These are phyloP conservation scores for Halichoeres trimaculatus DNA, from an alignment of 2,113 vertebrate genomes.

Conservation along the genomic window DNA sequence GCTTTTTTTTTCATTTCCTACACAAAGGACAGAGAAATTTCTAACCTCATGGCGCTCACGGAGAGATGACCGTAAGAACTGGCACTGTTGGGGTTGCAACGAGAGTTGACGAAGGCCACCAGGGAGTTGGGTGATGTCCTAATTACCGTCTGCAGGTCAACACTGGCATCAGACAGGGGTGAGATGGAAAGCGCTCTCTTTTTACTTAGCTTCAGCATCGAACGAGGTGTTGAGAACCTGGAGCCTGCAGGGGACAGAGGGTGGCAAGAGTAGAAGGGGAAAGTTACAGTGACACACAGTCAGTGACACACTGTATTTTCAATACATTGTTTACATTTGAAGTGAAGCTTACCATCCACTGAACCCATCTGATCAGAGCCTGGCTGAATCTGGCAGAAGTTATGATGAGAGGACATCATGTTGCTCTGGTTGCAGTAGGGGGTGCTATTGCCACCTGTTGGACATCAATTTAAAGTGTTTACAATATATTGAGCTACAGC, in stretches of 20 bases:
- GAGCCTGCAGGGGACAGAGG: constrained; percentile 79
- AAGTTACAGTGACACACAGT: not conserved
- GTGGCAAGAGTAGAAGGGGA: not conserved
- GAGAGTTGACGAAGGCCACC: constrained; percentile 95
- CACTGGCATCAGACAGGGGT: constrained; percentile 92
- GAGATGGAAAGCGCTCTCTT: constrained; percentile 97
- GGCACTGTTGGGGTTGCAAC: constrained; percentile 86
- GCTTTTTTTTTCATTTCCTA: not conserved
- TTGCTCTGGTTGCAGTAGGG: constrained; percentile 90
- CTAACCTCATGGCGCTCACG: constrained; percentile 94
- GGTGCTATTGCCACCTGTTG: constrained; percentile 85
- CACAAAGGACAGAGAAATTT: not conserved
- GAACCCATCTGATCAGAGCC: constrained; percentile 83
- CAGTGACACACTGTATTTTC: not conserved
- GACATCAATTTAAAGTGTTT: not conserved
- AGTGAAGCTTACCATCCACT: constrained; percentile 85
- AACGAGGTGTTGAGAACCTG: constrained; percentile 91
- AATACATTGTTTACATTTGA: not conserved
- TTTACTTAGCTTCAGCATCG: constrained; percentile 92
- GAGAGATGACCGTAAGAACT: constrained; percentile 97
- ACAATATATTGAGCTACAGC: not conserved
- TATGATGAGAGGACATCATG: constrained; percentile 85
- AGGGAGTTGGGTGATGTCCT: constrained; percentile 97
- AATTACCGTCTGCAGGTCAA: constrained; percentile 97
- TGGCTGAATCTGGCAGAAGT: constrained; percentile 82